phyloP scores from a whole-genome alignment of 2,113 vertebrate species.

The Manacus vitellinus region DNA sequence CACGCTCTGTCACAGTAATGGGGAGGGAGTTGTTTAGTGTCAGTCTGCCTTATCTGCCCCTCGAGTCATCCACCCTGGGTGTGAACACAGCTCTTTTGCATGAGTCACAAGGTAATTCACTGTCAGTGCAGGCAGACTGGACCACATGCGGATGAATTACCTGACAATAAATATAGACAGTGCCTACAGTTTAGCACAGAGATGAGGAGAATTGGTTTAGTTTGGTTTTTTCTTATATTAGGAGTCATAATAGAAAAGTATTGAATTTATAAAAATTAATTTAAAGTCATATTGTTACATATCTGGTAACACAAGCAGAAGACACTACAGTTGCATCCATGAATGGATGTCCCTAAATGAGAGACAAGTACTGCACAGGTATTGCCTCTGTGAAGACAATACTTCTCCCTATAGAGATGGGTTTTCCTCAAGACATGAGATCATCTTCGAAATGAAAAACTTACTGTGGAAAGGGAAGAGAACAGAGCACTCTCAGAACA shows the following conservation, averaged over 20 bases:
- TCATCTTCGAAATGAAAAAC: background rate
- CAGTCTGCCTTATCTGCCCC: background rate
- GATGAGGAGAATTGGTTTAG: background rate
- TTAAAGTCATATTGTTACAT: background rate
- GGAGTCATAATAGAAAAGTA: background rate
- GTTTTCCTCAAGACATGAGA: background rate
- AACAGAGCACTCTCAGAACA: background rate
- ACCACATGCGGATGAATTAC: background rate
- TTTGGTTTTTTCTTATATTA: background rate
- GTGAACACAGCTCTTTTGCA: background rate
- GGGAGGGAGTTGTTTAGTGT: background rate
- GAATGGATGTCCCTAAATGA: background rate
- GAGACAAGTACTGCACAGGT: background rate
- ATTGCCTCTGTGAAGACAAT: background rate
- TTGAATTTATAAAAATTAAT: background rate
- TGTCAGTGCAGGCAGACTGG: background rate
- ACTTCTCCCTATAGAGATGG: background rate
- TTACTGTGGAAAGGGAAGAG: background rate
- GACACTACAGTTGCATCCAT: background rate
- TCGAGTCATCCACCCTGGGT: background rate
- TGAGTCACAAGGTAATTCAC: background rate
- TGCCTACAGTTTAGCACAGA: background rate
- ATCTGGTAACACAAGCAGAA: background rate
- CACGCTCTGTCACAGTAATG: rapidly evolving
- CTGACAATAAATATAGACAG: background rate